A percentile compares a stretch with the other conserved stretches of the same genome.
Conservation (phyloP, 2,797 vertebrate genomes). For the Chloroceryle amazona region DNA sequence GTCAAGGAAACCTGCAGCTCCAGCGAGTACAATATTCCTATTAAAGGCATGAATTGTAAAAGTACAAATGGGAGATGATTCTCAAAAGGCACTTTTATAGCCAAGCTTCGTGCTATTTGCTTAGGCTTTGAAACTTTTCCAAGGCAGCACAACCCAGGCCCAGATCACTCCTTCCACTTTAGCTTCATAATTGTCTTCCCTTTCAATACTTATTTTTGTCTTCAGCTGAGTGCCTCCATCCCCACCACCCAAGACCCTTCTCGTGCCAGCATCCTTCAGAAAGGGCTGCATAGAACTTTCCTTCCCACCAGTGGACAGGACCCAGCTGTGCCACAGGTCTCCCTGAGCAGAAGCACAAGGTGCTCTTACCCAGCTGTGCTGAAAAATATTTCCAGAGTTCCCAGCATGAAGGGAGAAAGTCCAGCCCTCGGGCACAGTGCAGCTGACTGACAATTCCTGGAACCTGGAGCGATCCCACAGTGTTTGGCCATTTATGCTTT, state of each 20-base stretch:
- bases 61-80: constrained; percentile 47
- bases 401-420: neutral
- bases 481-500: neutral
- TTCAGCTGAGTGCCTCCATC: neutral
- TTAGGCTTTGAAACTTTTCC: constrained; percentile 64
- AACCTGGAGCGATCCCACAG: neutral
- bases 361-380: neutral
- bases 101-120: constrained; percentile 22
- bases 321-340: neutral
- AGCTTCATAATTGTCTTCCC: constrained; percentile 24
- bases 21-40: neutral
- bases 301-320: rapidly evolving
- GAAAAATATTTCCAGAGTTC: neutral
- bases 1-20: neutral
- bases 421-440: neutral
- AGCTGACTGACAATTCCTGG: neutral
- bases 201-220: constrained; percentile 48
- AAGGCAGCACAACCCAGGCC: neutral
- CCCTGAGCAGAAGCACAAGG: neutral
- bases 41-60: constrained; percentile 32
- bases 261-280: neutral
- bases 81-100: constrained; percentile 41
- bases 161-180: neutral
- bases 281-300: neutral
- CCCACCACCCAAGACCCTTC: neutral